Evolutionary conservation across 2,797 vertebrate genomes (phyloP), one percentile per base, ranked within the genome.

Genomic region (Columba guinea): DNA sequence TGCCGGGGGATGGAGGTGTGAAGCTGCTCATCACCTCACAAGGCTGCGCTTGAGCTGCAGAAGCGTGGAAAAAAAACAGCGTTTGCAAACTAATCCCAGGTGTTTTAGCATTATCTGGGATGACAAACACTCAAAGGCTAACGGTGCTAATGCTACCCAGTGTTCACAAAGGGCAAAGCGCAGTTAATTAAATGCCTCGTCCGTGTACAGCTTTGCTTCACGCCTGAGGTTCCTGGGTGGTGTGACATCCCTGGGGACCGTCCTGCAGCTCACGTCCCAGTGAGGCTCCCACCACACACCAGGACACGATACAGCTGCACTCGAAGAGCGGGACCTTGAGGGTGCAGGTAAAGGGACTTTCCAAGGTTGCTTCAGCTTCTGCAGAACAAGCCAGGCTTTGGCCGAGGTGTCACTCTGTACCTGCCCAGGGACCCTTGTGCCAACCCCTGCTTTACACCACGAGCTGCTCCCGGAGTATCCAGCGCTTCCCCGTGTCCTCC

Each of bases 391-490:
- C 8, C 4, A 1, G 46, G 44, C 52, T 27, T 44, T 19, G 9
- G 34, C 28, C 2, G 1, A 3, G 20, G 8, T 24, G 13, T 44
- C 51, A 26, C 13, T 41, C 18, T 27, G 41, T 12, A 9, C 24
- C 59, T 0, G 6, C 41, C 49, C 67, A 2, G 24, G 24, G 35
- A 32, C 10, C 46, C 8, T 48, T 24, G 4, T 35, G 49, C 20
- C 20, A 7, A 49, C 32, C 64, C 53, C 62, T 55, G 69, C 81
- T 52, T 52, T 4, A 32, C 35, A 21, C 32, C 55, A 34, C 5
- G 11, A 6, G 34, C 8, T 0, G 0, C 2, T 16, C 56, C 44
- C 4, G 0, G 14, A 39, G 39, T 30, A 11, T 53, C 19, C 5
- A 2, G 32, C 86, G 64, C 46, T 75, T 78, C n/a, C 34, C 65